Evolutionary conservation across 2,113 vertebrate genomes (phyloP), one percentile per base, ranked within the genome.

Genomic region (Saccopteryx leptura): DNA sequence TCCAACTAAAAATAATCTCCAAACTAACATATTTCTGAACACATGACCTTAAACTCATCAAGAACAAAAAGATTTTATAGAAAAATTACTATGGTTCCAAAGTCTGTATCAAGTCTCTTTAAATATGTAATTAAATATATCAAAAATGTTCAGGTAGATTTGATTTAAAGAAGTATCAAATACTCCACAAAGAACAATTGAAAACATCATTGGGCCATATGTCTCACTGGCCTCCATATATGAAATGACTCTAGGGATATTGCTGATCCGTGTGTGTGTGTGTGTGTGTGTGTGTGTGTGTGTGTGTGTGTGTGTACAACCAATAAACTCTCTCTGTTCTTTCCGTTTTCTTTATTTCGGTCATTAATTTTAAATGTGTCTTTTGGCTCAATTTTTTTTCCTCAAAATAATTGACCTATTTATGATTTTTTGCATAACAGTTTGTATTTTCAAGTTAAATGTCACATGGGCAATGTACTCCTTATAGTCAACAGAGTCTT

Each of bases 1-100:
- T 76, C n/a, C 65, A 93, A 39, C 52, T 60, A 96, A 84, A 95
- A 95, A 87, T 72, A 65, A 93, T 84, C 80, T 82, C 56, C 68
- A 68, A 83, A 90, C 54, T 39, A 91, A 63, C 15, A 24, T 69
- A 69, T 79, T 93, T 92, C 54, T 69, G 21, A 95, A 80, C 28
- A 69, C 15, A 26, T 78, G 65, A 72, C 65, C 54, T 69, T 79
- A 60, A 54, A 68, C 52, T 76, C n/a, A 54, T 39, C 21, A 23
- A 74, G 83, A 85, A 91, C 50, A 91, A 91, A 60, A 78, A 71
- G 48, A 52, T 72, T 93, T 93, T 69, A 31, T 61, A 86, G 69
- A 66, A 69, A 93, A 86, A 63, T 79, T 46, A 83, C 79, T 92
- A 89, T 12, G 74, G 2, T 81, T 90, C 19, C 33, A 76, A 66